phyloP scores from a whole-genome alignment of 1,140 invertebrate species.

The Heliconius eleuchia region DNA sequence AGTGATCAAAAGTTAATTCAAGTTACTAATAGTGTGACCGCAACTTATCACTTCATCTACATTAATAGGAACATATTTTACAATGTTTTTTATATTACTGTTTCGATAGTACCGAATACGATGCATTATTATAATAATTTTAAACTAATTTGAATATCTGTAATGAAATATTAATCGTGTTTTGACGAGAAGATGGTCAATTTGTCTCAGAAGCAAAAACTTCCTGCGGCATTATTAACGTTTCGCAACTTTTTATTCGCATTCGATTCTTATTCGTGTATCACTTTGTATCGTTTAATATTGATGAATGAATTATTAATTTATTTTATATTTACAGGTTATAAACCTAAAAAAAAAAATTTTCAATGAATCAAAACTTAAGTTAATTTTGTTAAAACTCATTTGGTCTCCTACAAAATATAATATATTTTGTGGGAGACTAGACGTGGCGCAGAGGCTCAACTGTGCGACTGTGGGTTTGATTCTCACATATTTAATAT shows the following conservation, averaged over 20 bases:
- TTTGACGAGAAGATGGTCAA: background rate
- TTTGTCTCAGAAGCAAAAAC: background rate
- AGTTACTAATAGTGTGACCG: conserved; percentile 15
- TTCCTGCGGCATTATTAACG: background rate
- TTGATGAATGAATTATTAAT: background rate
- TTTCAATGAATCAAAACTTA: background rate
- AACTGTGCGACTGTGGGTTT: too few relatives aligned
- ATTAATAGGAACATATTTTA: background rate
- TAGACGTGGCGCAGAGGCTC: too few relatives aligned
- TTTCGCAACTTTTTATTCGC: background rate
- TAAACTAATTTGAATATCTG: background rate
- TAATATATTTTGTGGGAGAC: too few relatives aligned
- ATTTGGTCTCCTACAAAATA: too few relatives aligned
- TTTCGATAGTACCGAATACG: too few relatives aligned
- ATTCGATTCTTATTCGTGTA: background rate
- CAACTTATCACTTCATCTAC: background rate
- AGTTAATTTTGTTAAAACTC: too few relatives aligned
- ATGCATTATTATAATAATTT: too few relatives aligned
- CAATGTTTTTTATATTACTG: too few relatives aligned
- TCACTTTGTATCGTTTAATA: background rate
- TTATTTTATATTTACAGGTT: background rate
- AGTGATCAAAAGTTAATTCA: conserved; percentile 24
- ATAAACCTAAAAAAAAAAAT: background rate
- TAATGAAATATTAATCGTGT: background rate
- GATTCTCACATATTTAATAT: too few relatives aligned